Conservation (phyloP, 1,140 invertebrate species). For the Patella vulgata region DNA sequence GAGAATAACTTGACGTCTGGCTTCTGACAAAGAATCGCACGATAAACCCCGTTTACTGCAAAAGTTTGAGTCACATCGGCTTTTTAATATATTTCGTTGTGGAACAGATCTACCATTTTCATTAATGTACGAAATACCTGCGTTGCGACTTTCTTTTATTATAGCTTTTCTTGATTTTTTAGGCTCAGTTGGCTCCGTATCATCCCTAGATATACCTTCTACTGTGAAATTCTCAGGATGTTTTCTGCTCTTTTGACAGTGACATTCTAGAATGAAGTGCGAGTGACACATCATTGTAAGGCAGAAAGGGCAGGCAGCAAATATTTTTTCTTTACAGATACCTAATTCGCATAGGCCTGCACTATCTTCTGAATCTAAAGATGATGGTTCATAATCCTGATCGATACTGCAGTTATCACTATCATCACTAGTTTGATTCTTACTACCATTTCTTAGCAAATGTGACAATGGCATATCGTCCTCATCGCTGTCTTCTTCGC, state of each 20-base stretch:
- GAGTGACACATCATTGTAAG: background rate
- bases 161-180: background rate
- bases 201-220: background rate
- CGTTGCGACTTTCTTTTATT: background rate
- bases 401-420: too few species aligned
- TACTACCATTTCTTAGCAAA: too few species aligned
- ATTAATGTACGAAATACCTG: background rate
- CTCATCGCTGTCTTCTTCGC: too few species aligned
- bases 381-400: too few species aligned
- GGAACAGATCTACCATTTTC: background rate
- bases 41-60: too few species aligned
- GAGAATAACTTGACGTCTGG: background rate
- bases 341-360: background rate
- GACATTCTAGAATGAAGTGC: background rate
- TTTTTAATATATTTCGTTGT: too few species aligned
- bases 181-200: background rate
- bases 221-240: background rate
- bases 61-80: too few species aligned
- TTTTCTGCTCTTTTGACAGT: background rate
- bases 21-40: background rate
- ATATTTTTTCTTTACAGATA: slow-evolving; percentile 1
- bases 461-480: too few species aligned
- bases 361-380: too few species aligned
- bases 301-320: background rate
- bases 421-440: too few species aligned